Percentiles rank a stretch among this genome's conserved stretches.
Evolutionary conservation across 1,140 invertebrate species (phyloP).

Genomic region (Notospermus geniculatus): DNA sequence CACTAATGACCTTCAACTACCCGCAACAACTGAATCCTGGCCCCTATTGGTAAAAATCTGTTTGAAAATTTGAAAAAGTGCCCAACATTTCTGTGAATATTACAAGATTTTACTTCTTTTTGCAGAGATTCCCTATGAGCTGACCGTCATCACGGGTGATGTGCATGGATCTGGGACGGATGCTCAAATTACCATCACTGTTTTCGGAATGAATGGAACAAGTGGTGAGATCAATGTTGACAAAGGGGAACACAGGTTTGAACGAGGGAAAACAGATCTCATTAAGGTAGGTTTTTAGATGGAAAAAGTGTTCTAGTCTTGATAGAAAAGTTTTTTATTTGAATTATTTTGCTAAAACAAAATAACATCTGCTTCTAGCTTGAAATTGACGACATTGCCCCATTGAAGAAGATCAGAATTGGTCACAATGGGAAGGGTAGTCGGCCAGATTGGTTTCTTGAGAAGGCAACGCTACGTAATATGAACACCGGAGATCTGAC

Average conservation of each 20-base stretch:
- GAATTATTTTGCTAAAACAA: no score
- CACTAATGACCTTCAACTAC: no score
- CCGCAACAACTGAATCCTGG: no score
- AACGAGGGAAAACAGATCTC: slow-evolving; percentile 46
- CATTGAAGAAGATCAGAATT: slow-evolving; percentile 53
- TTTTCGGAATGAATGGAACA: slow-evolving; percentile 50
- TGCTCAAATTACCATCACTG: slow-evolving; percentile 51
- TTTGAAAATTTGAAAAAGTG: no score
- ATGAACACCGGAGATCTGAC: slow-evolving; percentile 47
- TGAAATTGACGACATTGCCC: slow-evolving; percentile 53
- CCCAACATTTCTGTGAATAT: no score
- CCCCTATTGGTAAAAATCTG: no score
- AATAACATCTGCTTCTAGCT: no score
- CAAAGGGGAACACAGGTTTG: slow-evolving; percentile 51
- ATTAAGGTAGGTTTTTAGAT: slow-evolving; percentile 48
- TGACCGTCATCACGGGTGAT: slow-evolving; percentile 57
- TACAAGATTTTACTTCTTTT: no score
- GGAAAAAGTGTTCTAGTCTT: no score
- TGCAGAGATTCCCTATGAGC: slow-evolving; percentile 54
- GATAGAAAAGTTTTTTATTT: no score
- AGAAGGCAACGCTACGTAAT: slow-evolving; percentile 49
- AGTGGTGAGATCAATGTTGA: slow-evolving; percentile 40
- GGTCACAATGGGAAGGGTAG: slow-evolving; percentile 43
- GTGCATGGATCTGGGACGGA: slow-evolving; percentile 56
- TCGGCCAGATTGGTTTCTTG: slow-evolving; percentile 49